A percentile compares a stretch with the other conserved stretches of the same genome.
phyloP scores from a whole-genome alignment of 2,888 invertebrate genomes.

The Agrypnus murinus region DNA sequence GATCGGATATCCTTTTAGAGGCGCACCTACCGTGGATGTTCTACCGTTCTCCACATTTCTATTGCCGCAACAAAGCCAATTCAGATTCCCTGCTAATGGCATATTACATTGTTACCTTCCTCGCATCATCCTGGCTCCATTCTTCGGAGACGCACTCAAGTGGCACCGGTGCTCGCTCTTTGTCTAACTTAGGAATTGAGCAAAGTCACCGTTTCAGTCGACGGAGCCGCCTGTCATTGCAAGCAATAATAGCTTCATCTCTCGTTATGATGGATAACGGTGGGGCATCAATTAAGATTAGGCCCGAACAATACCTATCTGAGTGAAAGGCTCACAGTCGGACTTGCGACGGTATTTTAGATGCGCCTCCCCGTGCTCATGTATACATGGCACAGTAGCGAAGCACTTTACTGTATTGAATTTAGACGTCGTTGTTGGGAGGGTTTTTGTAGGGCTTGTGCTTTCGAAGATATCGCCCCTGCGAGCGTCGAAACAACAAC shows the following conservation, averaged over 20 bases:
- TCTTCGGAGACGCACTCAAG: slow-evolving; percentile 64
- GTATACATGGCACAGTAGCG: slow-evolving; percentile 60
- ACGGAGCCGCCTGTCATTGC: slow-evolving; percentile 64
- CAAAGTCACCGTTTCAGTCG: slow-evolving; percentile 50
- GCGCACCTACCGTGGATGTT: slow-evolving; percentile 51
- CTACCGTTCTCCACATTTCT: slow-evolving; percentile 47
- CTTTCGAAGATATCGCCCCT: slow-evolving; percentile 61
- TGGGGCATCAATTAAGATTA: slow-evolving; percentile 72
- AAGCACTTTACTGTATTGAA: slow-evolving; percentile 72
- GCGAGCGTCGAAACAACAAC: slow-evolving; percentile 54
- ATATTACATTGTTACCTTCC: slow-evolving; percentile 73
- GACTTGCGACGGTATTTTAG: slow-evolving; percentile 55
- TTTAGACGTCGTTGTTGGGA: slow-evolving; percentile 65
- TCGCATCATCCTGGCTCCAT: slow-evolving; percentile 60
- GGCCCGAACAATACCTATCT: slow-evolving; percentile 70
- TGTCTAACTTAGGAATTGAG: slow-evolving; percentile 52
- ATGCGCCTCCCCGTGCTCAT: slow-evolving; percentile 55
- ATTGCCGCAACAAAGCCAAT: slow-evolving; percentile 71
- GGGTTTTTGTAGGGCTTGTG: slow-evolving; percentile 65
- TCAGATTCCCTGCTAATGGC: slow-evolving; percentile 73
- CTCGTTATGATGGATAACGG: slow-evolving; percentile 71
- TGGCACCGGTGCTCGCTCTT: slow-evolving; percentile 58
- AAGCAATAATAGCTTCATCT: slow-evolving; percentile 65
- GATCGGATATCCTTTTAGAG: slow-evolving; percentile 46
- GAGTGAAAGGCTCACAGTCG: slow-evolving; percentile 60